Conservation (phyloP, 1,140 invertebrate genomes). For the Bombus huntii region DNA sequence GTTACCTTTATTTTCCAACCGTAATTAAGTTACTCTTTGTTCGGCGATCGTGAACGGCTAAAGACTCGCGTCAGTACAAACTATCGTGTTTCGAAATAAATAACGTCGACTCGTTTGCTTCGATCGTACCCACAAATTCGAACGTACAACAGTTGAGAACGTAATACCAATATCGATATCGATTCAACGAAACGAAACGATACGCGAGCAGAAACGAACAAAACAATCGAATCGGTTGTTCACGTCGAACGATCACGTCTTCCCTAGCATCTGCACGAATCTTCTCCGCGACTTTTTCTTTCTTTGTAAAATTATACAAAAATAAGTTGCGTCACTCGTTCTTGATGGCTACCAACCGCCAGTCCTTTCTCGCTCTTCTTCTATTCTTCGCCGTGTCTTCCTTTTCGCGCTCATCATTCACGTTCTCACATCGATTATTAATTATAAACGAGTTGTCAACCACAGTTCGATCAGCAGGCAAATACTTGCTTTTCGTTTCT, state of each 20-base stretch:
- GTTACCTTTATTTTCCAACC: not conserved
- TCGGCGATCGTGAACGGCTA: not conserved
- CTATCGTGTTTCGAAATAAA: not conserved
- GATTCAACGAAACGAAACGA: not conserved
- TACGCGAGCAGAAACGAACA: not conserved
- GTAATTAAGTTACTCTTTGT: not conserved
- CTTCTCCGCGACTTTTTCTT: conserved; percentile 23
- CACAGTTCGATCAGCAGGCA: not conserved
- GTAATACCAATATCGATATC: no score
- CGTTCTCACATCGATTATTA: not conserved
- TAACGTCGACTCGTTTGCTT: not conserved
- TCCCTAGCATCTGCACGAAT: not conserved
- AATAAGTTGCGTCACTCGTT: conserved; percentile 58
- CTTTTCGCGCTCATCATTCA: not conserved
- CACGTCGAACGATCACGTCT: no score
- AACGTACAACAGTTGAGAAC: no score
- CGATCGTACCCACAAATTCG: not conserved
- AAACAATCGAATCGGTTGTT: not conserved
- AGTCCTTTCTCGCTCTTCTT: not conserved
- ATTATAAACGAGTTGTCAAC: not conserved
- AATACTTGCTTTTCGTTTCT: not conserved
- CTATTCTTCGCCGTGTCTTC: not conserved
- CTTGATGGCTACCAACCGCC: no score
- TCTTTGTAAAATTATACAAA: conserved; percentile 68
- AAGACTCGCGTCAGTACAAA: not conserved